phyloP scores from a whole-genome alignment of 2,113 vertebrate species.

The Cnemophilus loriae region DNA sequence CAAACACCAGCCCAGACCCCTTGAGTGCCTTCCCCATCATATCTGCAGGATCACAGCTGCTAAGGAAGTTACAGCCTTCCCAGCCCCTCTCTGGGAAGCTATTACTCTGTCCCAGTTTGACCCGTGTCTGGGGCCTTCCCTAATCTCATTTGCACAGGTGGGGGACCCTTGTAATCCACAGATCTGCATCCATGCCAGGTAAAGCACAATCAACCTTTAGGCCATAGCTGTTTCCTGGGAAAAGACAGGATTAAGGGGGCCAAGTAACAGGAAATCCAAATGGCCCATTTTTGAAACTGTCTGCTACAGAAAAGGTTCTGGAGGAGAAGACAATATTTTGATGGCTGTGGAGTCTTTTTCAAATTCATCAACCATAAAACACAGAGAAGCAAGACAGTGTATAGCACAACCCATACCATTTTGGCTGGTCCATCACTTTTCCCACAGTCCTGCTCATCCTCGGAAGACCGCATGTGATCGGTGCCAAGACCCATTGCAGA shows the following conservation, averaged over 20 bases:
- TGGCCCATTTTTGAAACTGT: neutral
- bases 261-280: neutral
- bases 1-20: neutral
- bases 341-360: neutral
- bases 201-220: neutral
- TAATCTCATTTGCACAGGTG: neutral
- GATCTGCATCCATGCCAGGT: neutral
- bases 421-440: neutral
- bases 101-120: slow-evolving; percentile 21
- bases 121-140: neutral
- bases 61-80: neutral
- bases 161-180: neutral
- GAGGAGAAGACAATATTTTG: neutral
- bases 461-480: neutral
- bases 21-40: neutral
- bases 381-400: neutral
- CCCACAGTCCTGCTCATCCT: neutral
- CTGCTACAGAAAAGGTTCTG: neutral
- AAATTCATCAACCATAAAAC: neutral
- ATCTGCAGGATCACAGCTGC: slow-evolving; percentile 23
- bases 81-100: neutral
- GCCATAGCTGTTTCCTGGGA: neutral
- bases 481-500: neutral
- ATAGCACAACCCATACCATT: neutral
- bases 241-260: neutral